Conservation (phyloP, 2,113 vertebrate genomes). For the Plecturocebus donacophilus region DNA sequence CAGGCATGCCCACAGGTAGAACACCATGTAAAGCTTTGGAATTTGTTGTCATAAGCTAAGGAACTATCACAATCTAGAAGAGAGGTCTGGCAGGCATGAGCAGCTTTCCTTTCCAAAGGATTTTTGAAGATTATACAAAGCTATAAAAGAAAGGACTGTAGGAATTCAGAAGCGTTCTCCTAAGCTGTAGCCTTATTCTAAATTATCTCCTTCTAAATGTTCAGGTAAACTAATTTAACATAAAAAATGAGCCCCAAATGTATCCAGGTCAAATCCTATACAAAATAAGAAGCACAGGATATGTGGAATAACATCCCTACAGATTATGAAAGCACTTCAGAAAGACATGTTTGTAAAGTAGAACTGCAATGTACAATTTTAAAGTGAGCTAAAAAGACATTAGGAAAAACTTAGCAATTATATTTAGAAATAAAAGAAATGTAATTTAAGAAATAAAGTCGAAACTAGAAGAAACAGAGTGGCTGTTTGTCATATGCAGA, state of each 20-base stretch:
- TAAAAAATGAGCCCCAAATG: neutral
- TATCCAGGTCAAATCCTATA: neutral
- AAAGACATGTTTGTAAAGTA: neutral
- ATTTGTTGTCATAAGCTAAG: neutral
- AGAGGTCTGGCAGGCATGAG: neutral
- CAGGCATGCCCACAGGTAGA: neutral
- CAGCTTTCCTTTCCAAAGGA: no score
- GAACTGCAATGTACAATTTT: neutral
- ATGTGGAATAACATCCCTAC: neutral
- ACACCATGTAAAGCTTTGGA: neutral
- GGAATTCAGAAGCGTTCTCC: neutral
- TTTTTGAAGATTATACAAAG: neutral
- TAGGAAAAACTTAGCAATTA: neutral
- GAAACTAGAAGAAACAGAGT: neutral
- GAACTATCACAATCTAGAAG: neutral
- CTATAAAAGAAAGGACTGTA: neutral
- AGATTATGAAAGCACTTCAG: neutral
- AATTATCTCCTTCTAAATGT: neutral
- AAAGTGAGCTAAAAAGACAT: neutral
- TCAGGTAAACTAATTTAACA: neutral
- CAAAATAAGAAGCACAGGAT: neutral
- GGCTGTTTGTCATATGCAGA: neutral
- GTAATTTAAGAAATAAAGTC: neutral
- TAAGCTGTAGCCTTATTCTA: neutral
- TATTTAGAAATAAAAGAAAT: slow-evolving; percentile 5